A percentile compares a stretch with the other conserved stretches of the same genome.
These are phyloP conservation scores for Archivesica marissinica DNA, from an alignment of 1,140 invertebrate species.

Conservation along the genomic window DNA sequence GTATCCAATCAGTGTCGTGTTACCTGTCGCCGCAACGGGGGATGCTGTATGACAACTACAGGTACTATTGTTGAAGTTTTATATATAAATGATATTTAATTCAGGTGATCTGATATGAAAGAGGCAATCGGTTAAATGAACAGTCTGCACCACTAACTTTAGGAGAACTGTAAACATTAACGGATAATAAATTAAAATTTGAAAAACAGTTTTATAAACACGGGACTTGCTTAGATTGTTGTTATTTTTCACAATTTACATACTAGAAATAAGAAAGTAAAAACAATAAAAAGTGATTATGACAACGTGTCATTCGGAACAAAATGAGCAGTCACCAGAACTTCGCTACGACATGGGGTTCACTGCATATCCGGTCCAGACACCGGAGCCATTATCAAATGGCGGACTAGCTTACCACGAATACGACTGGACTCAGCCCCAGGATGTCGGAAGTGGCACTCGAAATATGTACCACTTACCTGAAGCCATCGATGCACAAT, in stretches of 20 bases:
- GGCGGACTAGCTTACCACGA: constrained; percentile 31
- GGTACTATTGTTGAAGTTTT: not conserved
- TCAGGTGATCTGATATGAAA: not conserved
- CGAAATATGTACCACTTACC: constrained; percentile 29
- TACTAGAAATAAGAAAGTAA: no score
- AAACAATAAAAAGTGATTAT: constrained; percentile 3
- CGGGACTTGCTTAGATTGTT: no score
- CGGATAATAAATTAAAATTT: not conserved
- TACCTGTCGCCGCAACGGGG: constrained; percentile 44
- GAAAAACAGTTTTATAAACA: no score
- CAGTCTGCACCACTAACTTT: no score
- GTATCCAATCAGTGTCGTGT: constrained; percentile 36
- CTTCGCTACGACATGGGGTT: constrained; percentile 55
- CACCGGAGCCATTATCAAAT: constrained; percentile 25
- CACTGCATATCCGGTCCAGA: not conserved
- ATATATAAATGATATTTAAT: constrained; percentile 39
- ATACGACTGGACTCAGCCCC: constrained; percentile 53
- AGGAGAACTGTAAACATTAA: no score
- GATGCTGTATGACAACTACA: constrained; percentile 20
- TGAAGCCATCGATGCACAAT: constrained; percentile 31
- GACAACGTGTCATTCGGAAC: constrained; percentile 14
- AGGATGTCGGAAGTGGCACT: not conserved
- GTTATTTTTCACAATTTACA: no score
- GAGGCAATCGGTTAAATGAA: not conserved
- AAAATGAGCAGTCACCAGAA: constrained; percentile 16